phyloP scores from a whole-genome alignment of 53 echinoderm and acorn worm species.

The Arbacia lixula region DNA sequence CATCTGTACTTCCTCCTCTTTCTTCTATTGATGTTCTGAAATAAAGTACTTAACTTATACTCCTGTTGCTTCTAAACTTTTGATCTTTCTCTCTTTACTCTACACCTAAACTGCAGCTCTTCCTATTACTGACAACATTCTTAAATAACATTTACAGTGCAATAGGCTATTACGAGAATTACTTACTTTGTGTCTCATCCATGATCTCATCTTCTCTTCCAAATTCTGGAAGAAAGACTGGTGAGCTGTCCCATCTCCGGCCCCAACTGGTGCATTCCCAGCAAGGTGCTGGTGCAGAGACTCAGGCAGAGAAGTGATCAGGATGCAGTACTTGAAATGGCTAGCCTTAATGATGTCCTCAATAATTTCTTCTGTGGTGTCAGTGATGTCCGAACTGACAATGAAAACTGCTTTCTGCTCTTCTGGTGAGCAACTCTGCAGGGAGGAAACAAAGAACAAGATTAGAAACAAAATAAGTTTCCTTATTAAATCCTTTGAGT shows the following conservation, averaged over 20 bases:
- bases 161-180: no score
- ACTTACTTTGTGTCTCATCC: conserved; percentile 84
- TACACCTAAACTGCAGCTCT: no score
- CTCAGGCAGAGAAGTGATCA: conserved; percentile 80
- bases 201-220: conserved; percentile 75
- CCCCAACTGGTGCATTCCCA: conserved; percentile 49
- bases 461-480: no score
- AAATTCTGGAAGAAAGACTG: conserved; percentile 70
- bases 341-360: conserved; percentile 83
- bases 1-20: no score
- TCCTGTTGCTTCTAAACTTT: no score
- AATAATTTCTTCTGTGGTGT: conserved; percentile 77
- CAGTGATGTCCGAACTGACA: conserved; percentile 71
- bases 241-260: conserved; percentile 36
- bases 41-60: no score
- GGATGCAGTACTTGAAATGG: conserved; percentile 82
- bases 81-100: no score
- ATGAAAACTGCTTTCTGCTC: conserved; percentile 92
- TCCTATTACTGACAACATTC: no score
- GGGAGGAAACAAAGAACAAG: no score
- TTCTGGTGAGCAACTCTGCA: conserved; percentile 77
- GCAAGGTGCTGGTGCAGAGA: conserved; percentile 77
- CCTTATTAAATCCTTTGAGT: no score
- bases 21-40: no score
- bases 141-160: no score